Evolutionary conservation across 2,113 vertebrate genomes (phyloP).

Genomic region (Strix aluco): DNA sequence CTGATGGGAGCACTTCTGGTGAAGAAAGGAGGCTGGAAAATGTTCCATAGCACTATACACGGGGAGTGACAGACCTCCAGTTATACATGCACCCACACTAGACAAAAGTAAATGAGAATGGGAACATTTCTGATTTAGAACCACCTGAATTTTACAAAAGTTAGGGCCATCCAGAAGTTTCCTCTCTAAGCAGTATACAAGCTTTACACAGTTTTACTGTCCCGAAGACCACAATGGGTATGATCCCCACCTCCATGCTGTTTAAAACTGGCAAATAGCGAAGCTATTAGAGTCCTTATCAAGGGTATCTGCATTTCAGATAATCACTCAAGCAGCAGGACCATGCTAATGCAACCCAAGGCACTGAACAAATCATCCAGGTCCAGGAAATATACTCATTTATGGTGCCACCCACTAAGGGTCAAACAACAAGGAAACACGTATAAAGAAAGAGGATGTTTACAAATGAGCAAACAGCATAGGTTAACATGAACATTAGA

Average conservation of each 20-base stretch:
- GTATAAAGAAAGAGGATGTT: not conserved
- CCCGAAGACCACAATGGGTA: not conserved
- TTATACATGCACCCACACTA: fast-evolving
- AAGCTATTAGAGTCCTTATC: not conserved
- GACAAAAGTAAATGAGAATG: not conserved
- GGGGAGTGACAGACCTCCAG: not conserved
- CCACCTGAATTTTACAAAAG: not conserved
- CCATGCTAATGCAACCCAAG: not conserved
- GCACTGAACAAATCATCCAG: not conserved
- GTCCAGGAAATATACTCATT: not conserved
- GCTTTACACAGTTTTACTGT: not conserved
- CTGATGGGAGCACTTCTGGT: not conserved
- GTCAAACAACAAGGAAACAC: not conserved
- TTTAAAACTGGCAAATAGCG: not conserved
- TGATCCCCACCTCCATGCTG: not conserved
- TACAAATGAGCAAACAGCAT: not conserved
- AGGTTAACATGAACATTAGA: not conserved
- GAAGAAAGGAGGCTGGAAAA: not conserved
- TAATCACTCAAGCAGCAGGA: not conserved
- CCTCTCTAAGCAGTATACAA: not conserved
- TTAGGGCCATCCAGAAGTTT: not conserved
- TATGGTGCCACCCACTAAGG: not conserved
- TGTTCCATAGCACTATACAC: fast-evolving
- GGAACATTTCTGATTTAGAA: not conserved
- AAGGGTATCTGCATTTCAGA: not conserved